These are phyloP conservation scores for Leptoteleia sp. DNA, from an alignment of 1,140 invertebrate genomes.

Conservation along the genomic window DNA sequence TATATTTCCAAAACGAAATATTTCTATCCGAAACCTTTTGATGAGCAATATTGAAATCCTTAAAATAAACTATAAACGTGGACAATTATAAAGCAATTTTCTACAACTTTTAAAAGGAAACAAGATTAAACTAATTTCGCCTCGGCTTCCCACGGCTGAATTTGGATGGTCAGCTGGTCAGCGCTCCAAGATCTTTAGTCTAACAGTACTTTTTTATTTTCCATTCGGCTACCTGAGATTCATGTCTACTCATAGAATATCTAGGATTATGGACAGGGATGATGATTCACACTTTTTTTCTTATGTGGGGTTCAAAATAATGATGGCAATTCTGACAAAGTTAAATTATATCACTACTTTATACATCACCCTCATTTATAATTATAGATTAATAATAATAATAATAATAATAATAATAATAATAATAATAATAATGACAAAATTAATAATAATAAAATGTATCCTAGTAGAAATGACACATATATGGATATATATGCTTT, in stretches of 20 bases:
- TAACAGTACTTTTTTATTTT: constrained; percentile 72
- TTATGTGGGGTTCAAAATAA: constrained; percentile 54
- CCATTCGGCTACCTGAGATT: constrained; percentile 77
- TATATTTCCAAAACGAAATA: too few relatives aligned
- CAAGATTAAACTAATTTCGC: constrained; percentile 30
- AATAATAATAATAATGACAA: too few relatives aligned
- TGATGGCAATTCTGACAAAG: constrained; percentile 1
- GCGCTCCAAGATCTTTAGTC: constrained; percentile 60
- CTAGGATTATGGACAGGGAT: constrained; percentile 60
- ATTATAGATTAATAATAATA: too few relatives aligned
- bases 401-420: too few relatives aligned
- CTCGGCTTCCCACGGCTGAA: constrained; percentile 78
- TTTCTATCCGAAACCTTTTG: too few relatives aligned
- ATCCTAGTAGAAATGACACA: too few relatives aligned
- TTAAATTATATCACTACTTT: too few relatives aligned
- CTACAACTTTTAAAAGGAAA: constrained; percentile 59
- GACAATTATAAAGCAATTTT: constrained; percentile 79
- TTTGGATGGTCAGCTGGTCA: constrained; percentile 81
- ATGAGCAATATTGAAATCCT: too few relatives aligned
- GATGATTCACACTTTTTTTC: constrained; percentile 48
- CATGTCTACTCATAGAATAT: constrained; percentile 68
- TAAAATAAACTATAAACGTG: constrained; percentile 63
- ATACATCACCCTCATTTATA: too few relatives aligned
- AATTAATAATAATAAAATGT: too few relatives aligned
- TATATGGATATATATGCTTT: too few relatives aligned